Evolutionary conservation across 2,888 invertebrate species (phyloP).

Genomic region (Nemurella pictetii): DNA sequence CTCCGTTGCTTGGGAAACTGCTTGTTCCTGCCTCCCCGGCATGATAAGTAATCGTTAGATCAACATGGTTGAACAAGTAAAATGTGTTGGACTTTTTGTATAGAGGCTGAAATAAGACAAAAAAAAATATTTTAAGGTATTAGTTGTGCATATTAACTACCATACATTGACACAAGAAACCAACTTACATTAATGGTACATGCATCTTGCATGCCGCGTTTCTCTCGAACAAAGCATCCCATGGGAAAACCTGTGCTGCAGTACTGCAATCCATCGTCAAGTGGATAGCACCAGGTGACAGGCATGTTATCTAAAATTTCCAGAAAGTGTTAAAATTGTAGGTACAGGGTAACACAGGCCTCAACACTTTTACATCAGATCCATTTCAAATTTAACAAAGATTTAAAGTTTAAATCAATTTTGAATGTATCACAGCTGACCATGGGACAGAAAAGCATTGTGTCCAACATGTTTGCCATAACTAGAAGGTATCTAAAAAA

Average conservation of each 20-base stretch:
- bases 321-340: too few relatives aligned
- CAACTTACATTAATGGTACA: constrained; percentile 47
- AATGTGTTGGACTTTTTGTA: constrained; percentile 72
- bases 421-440: too few relatives aligned
- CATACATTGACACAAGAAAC: not conserved
- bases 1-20: constrained; percentile 78
- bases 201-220: constrained; percentile 47
- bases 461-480: too few relatives aligned
- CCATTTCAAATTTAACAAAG: too few relatives aligned
- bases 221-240: constrained; percentile 82
- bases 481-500: too few relatives aligned
- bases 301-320: constrained; percentile 88
- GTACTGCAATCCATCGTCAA: constrained; percentile 72
- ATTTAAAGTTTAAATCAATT: too few relatives aligned
- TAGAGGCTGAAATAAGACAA: constrained; percentile 42
- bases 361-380: too few relatives aligned
- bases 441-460: too few relatives aligned
- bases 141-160: not conserved
- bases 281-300: constrained; percentile 91
- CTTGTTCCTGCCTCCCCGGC: constrained; percentile 73
- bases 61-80: constrained; percentile 96
- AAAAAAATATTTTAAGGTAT: not conserved
- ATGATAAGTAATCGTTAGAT: constrained; percentile 90
- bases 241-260: constrained; percentile 97
- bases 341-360: too few relatives aligned